Conservation (phyloP, 2,888 invertebrate species). For the Drosophila yooni region DNA sequence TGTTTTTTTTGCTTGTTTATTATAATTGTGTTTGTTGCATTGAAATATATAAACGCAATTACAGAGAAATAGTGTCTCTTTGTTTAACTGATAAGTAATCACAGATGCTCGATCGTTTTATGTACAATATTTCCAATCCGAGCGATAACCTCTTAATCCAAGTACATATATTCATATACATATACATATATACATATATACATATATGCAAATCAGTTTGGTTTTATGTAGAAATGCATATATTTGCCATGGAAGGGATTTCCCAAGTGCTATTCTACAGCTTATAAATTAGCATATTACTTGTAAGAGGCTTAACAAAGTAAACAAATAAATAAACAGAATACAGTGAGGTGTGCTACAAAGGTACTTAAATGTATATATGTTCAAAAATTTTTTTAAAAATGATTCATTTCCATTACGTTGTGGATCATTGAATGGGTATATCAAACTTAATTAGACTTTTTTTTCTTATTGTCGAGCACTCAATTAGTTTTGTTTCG, state of each 20-base stretch:
- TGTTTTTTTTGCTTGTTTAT: background rate
- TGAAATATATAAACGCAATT: background rate
- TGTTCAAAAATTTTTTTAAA: background rate
- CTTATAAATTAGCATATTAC: background rate
- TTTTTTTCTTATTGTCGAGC: background rate
- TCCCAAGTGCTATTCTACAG: conserved; percentile 13
- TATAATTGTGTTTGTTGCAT: background rate
- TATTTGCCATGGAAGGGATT: conserved; percentile 25
- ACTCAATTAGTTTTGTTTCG: conserved; percentile 1
- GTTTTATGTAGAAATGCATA: conserved; percentile 16
- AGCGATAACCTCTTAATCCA: conserved; percentile 43
- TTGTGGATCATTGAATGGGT: background rate
- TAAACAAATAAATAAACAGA: background rate
- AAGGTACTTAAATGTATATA: background rate
- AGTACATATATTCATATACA: background rate
- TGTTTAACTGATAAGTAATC: conserved; percentile 27
- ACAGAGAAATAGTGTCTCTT: background rate
- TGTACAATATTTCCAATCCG: conserved; percentile 20
- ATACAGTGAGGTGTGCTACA: background rate
- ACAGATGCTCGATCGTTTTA: conserved; percentile 4
- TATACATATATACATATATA: too few relatives aligned
- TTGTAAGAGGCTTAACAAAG: background rate
- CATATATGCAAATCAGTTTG: background rate
- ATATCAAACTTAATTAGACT: background rate
- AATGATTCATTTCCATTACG: background rate